These are phyloP conservation scores for Buathra laborator DNA, from an alignment of 2,888 invertebrate species.

Conservation along the genomic window DNA sequence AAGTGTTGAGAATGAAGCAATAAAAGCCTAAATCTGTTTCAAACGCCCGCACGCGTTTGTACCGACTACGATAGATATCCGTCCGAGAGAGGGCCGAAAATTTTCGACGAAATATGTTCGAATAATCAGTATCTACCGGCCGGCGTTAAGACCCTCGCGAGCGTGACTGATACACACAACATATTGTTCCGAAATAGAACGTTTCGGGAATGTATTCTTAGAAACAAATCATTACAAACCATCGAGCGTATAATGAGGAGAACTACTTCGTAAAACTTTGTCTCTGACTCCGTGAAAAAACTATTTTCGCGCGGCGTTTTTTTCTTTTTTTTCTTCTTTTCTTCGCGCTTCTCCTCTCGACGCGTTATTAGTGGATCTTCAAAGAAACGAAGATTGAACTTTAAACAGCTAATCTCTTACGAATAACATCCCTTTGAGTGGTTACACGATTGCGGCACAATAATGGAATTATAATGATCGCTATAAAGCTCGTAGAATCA, in stretches of 20 bases:
- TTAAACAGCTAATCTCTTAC: too few relatives aligned
- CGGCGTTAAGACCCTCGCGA: not conserved
- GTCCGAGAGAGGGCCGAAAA: not conserved
- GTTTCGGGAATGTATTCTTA: slow-evolving; percentile 24
- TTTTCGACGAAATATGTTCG: slow-evolving; percentile 11
- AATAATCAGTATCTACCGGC: slow-evolving; percentile 5
- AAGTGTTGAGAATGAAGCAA: not conserved
- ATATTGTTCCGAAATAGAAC: slow-evolving; percentile 46
- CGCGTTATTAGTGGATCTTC: too few relatives aligned
- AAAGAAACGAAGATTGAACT: too few relatives aligned
- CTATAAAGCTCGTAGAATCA: too few relatives aligned
- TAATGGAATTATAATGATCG: too few relatives aligned
- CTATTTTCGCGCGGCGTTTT: slow-evolving; percentile 26
- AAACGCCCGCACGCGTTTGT: not conserved
- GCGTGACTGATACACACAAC: slow-evolving; percentile 36
- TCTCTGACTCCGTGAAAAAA: not conserved
- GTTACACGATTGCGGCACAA: too few relatives aligned
- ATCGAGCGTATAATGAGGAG: slow-evolving; percentile 14
- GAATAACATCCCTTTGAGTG: too few relatives aligned
- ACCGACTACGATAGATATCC: not conserved
- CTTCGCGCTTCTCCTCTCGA: too few relatives aligned
- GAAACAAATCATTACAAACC: slow-evolving; percentile 10
- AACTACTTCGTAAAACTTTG: not conserved
- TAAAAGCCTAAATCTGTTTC: slow-evolving; percentile 7
- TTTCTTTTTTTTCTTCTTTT: not conserved